Base-by-base conservation (phyloP, 2,113 vertebrate genomes). In the Gadus macrocephalus region DNA sequence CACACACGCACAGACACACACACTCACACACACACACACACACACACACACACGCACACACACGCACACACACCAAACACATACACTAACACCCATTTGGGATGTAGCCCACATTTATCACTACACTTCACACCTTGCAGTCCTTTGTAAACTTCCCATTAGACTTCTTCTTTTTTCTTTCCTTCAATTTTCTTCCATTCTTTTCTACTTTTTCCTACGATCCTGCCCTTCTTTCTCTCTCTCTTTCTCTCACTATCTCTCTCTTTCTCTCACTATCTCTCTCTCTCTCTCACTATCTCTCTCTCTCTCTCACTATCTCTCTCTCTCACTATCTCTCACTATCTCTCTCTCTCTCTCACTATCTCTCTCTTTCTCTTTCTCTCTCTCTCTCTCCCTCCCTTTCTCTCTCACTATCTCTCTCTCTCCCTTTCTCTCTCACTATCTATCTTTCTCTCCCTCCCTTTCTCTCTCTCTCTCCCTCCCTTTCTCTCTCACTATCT, bases 21-120 rank as follows among this genome's bases (percentile, higher is more conserved):
- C 31, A 31, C 3, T 3, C 31, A 31, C 31, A 31, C 31, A 31
- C 31, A 31, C 31, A 35, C 31, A 35, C 31, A 35, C 4, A 6
- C 31, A 35, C 31, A 35, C 31, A 35, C 31, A 1, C 4, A 6
- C 31, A 35, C 31, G 5, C 31, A 35, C 31, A 35, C 31, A 31
- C 31, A 35, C 31, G 5, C 31, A 35, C 31, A 35, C 31, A 35
- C 31, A 35, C 31, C 31, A 35, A 4, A 35, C 31, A 35, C 31
- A 35, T 7, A 35, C 31, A 35, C 31, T 35, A 35, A 4, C 31
- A 35, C 31, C 31, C 31, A 35, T 35, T 83, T 78, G 72, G 89
- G 87, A 87, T 88, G 74, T 19, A 88, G 85, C 84, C 76, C 81
- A 84, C 92, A 94, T 95, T 93, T 79, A 92, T 95, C 94, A 95